A percentile compares a stretch with the other conserved stretches of the same genome.
phyloP scores from a whole-genome alignment of 1,140 invertebrate species.

The Oppia nitens region DNA sequence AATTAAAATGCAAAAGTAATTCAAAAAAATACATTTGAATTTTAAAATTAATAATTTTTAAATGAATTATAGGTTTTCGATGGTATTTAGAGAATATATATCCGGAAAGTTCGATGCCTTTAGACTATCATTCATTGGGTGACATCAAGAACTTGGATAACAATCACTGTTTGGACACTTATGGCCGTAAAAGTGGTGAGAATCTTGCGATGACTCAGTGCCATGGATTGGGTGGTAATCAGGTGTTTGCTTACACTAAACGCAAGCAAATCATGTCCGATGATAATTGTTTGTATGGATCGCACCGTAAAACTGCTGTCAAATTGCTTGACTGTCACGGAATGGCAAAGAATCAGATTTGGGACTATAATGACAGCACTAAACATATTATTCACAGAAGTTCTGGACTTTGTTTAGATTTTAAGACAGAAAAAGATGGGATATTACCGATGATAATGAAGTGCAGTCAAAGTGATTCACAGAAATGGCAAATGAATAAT shows the following conservation, averaged over 20 bases:
- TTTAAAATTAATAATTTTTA: too few species aligned
- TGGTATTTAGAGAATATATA: conserved; percentile 80
- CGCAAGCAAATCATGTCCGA: conserved; percentile 94
- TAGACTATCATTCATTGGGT: conserved; percentile 88
- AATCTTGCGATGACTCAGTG: conserved; percentile 84
- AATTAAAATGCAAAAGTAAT: conserved; percentile 64
- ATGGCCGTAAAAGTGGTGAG: conserved; percentile 83
- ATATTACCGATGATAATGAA: conserved; percentile 49
- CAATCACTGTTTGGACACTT: conserved; percentile 79
- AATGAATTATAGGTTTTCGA: conserved; percentile 52
- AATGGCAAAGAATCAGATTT: conserved; percentile 81
- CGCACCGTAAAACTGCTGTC: conserved; percentile 53
- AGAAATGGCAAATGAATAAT: conserved; percentile 87
- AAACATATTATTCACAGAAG: conserved; percentile 75
- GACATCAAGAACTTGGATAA: conserved; percentile 80
- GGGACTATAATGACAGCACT: conserved; percentile 60
- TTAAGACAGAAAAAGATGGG: background rate
- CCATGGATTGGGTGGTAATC: conserved; percentile 92
- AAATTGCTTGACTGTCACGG: conserved; percentile 82
- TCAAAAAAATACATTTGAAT: too few species aligned
- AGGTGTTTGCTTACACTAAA: conserved; percentile 90
- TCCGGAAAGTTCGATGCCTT: conserved; percentile 88
- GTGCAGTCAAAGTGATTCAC: conserved; percentile 50
- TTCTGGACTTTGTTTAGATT: conserved; percentile 70
- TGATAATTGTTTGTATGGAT: conserved; percentile 78